phyloP scores from a whole-genome alignment of 1,140 invertebrate genomes.

The Leptoteleia sp. region DNA sequence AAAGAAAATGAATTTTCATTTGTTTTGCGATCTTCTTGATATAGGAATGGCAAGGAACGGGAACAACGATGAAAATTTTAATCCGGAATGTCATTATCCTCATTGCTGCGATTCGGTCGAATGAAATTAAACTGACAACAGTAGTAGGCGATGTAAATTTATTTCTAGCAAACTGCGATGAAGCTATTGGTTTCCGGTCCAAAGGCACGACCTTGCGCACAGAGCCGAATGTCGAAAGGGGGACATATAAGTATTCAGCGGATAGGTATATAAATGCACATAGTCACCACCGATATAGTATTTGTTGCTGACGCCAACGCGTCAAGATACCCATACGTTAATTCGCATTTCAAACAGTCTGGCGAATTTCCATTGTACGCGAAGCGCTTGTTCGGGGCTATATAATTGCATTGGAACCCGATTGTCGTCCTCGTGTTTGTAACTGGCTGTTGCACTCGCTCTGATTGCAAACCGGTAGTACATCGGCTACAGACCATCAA shows the following conservation, averaged over 20 bases:
- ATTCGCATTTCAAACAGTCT: slow-evolving; percentile 79
- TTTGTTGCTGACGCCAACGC: slow-evolving; percentile 67
- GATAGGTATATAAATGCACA: slow-evolving; percentile 58
- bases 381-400: slow-evolving; percentile 68
- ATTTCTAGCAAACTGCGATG: slow-evolving; percentile 9
- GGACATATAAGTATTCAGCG: slow-evolving; percentile 43
- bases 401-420: slow-evolving; percentile 74
- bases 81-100: too few relatives aligned
- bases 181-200: slow-evolving; percentile 19
- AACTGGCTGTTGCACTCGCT: slow-evolving; percentile 73
- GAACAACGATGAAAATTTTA: too few relatives aligned
- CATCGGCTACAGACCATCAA: slow-evolving; percentile 59
- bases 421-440: slow-evolving; percentile 69
- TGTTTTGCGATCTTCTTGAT: too few relatives aligned
- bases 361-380: slow-evolving; percentile 77
- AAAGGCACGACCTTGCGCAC: slow-evolving; percentile 5
- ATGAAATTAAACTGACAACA: too few relatives aligned
- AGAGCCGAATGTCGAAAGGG: slow-evolving; percentile 12
- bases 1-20: too few relatives aligned
- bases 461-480: slow-evolving; percentile 69
- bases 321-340: slow-evolving; percentile 76
- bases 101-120: too few relatives aligned
- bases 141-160: too few relatives aligned
- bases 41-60: too few relatives aligned
- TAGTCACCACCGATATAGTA: slow-evolving; percentile 59